Evolutionary conservation across 2,797 vertebrate species (phyloP).

Genomic region (Leuciscus waleckii): DNA sequence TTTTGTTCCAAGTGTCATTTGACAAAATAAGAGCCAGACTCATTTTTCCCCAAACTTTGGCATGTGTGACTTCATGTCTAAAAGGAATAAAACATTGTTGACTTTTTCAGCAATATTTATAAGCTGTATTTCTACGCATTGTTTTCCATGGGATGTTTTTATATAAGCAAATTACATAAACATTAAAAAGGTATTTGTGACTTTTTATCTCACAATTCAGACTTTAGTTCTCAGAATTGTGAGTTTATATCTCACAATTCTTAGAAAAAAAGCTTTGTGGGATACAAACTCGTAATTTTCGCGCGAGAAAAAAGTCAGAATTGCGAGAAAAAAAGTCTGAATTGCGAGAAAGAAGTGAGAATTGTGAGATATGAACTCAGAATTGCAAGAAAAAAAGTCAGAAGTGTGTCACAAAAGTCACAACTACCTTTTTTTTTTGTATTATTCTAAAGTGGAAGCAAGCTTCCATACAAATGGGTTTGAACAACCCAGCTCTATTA

Average conservation of each 20-base stretch:
- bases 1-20: conserved; percentile 49
- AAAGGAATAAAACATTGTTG: neutral
- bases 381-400: neutral
- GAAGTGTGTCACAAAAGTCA: neutral
- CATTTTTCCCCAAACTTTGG: conserved; percentile 19
- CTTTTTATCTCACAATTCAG: neutral
- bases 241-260: neutral
- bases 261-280: neutral
- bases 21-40: conserved; percentile 25
- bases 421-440: neutral
- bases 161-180: neutral
- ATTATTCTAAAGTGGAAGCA: neutral
- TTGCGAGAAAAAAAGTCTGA: neutral
- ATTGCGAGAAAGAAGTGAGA: no score
- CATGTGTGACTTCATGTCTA: neutral
- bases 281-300: neutral
- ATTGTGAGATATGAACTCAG: neutral
- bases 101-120: conserved; percentile 12
- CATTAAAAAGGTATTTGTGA: neutral
- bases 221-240: neutral
- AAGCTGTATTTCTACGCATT: conserved; percentile 12
- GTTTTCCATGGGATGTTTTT: neutral
- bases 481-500: conserved; percentile 29
- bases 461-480: conserved; percentile 15
- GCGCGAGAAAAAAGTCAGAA: neutral